Base-by-base conservation (phyloP, 2,888 invertebrate species). In the Caenorhabditis japonica region DNA sequence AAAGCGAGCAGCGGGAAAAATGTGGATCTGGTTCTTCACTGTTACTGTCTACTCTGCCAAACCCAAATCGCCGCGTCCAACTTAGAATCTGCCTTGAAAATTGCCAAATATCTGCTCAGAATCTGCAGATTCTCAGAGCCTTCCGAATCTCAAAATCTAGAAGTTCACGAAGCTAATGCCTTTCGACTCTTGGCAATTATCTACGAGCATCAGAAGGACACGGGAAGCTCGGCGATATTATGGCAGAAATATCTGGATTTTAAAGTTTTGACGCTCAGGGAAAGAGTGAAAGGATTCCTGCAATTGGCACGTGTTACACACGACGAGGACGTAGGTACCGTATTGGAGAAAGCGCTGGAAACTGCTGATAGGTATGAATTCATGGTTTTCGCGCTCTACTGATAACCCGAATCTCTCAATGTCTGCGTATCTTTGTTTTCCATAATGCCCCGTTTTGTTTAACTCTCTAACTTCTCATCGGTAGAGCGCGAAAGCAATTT, bases 141-240 rank as follows among this genome's bases (percentile, higher is more conserved):
- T 4, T 3, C 21, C 4, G 33, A 17, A 0, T 30, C 39, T 4
- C 25, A 21, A 10, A 15, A 33, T 5, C 13, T 15, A 1, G 33
- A 62, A 17, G 38, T 56, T 8, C 60, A 55, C 13, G 55, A 77
- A 56, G 44, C 56, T 3, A 58, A 69, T 15, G 64, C 75, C 21
- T 61, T 70, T 19, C 39, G 70, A 12, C 66, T 77, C 2, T 38
- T 77, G 15, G 77, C 75, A 0, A 62, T 71, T 2, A 66, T 62
- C 27, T 77, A 77, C 46, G 75, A 75, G 25, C 72, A 77, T 36
- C 75, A 77, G 21, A 69, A 69, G 21, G 77, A 77, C 43, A 30
- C 19, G 12, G 43, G 59, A 2, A 75, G 75, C 2, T 49, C 77
- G 4, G 19, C 52, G 10, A 49, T 75, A 33, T 53, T 77, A 25